Evolutionary conservation across 2,113 vertebrate species (phyloP).

Genomic region (Dromas ardeola): DNA sequence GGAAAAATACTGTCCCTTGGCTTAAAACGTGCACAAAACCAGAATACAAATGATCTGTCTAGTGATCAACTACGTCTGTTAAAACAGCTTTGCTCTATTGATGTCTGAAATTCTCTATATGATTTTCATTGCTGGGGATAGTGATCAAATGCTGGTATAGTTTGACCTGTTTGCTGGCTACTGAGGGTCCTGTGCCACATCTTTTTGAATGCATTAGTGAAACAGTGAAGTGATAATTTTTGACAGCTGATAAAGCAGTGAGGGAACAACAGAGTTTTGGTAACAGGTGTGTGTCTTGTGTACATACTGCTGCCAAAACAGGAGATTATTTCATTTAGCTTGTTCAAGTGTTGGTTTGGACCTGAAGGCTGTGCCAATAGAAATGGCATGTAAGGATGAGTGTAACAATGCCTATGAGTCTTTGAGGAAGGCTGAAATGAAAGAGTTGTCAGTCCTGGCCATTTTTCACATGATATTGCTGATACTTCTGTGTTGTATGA

Average conservation of each 20-base stretch:
- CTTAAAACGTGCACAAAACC: not conserved
- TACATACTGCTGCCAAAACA: not conserved
- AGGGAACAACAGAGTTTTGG: not conserved
- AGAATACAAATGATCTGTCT: not conserved
- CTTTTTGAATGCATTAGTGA: not conserved
- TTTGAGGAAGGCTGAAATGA: not conserved
- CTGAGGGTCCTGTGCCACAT: not conserved
- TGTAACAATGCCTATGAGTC: not conserved
- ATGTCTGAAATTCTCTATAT: not conserved
- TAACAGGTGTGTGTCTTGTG: not conserved
- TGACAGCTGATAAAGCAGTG: not conserved
- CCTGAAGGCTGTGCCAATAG: not conserved
- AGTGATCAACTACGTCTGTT: not conserved
- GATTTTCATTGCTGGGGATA: not conserved
- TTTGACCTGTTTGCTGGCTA: not conserved
- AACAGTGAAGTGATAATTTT: not conserved
- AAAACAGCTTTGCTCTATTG: not conserved
- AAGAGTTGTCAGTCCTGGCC: not conserved
- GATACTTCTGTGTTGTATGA: not conserved
- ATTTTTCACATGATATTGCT: not conserved
- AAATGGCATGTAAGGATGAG: rapidly evolving
- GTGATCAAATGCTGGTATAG: not conserved
- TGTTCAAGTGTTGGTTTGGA: not conserved
- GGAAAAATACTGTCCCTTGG: not conserved
- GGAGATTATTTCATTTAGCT: not conserved